Evolutionary conservation across 2,797 vertebrate species (phyloP).

Genomic region (Pelobates cultripes): DNA sequence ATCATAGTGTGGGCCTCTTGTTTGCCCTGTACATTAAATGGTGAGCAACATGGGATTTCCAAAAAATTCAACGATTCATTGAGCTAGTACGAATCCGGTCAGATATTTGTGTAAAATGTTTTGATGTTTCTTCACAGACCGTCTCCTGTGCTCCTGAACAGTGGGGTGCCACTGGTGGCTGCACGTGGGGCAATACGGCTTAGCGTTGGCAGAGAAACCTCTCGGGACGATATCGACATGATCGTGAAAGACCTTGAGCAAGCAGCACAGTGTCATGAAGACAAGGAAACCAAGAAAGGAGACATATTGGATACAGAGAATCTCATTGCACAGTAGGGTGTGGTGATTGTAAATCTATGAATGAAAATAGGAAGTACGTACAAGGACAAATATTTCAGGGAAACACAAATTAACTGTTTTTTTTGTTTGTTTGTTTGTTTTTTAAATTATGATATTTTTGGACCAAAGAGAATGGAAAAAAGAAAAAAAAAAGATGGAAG

Average conservation of each 20-base stretch:
- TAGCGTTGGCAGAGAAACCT: slow-evolving; percentile 86
- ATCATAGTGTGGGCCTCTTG: too few relatives aligned
- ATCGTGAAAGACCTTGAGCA: slow-evolving; percentile 84
- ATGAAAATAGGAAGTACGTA: neutral
- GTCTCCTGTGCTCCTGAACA: slow-evolving; percentile 87
- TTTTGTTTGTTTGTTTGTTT: too few relatives aligned
- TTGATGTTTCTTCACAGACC: slow-evolving; percentile 57
- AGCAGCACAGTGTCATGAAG: slow-evolving; percentile 77
- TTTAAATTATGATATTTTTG: neutral
- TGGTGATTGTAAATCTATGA: neutral
- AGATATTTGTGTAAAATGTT: too few relatives aligned
- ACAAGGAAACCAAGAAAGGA: neutral
- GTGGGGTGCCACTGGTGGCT: slow-evolving; percentile 76
- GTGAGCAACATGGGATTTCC: too few relatives aligned
- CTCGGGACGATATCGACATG: slow-evolving; percentile 80
- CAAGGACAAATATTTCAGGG: too few relatives aligned
- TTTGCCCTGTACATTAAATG: too few relatives aligned
- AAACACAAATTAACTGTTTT: neutral
- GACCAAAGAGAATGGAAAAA: neutral
- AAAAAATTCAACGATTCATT: too few relatives aligned
- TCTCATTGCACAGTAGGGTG: neutral
- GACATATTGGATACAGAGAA: neutral
- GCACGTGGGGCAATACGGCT: slow-evolving; percentile 87
- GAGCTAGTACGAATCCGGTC: too few relatives aligned
- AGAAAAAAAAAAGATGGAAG: too few relatives aligned